Evolutionary conservation across 1,140 invertebrate species (phyloP).

Genomic region (Ptiloglossa arizonensis): DNA sequence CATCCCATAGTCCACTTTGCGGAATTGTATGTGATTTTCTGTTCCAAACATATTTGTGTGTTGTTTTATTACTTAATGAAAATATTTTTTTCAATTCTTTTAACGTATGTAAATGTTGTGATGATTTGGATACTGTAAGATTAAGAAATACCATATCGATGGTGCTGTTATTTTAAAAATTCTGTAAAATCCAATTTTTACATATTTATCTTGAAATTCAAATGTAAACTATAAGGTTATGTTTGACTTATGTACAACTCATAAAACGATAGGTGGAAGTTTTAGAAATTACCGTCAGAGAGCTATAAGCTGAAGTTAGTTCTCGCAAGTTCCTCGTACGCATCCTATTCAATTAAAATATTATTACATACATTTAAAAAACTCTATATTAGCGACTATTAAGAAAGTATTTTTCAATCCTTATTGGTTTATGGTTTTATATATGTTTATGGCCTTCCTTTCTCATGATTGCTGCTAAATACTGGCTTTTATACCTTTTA

Average conservation of each 20-base stretch:
- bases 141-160: constrained; percentile 21
- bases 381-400: no score
- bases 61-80: background rate
- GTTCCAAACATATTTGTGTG: background rate
- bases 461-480: no score
- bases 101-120: background rate
- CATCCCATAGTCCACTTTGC: constrained; percentile 76
- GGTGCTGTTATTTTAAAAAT: background rate
- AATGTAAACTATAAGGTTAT: background rate
- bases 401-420: no score
- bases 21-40: background rate
- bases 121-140: background rate
- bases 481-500: no score
- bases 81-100: constrained; percentile 8
- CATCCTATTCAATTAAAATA: no score
- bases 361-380: no score
- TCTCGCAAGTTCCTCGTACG: no score
- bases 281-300: no score
- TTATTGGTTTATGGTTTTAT: no score
- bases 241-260: background rate
- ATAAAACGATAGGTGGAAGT: no score
- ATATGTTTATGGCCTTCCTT: no score
- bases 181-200: background rate
- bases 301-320: no score
- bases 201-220: background rate